Conservation (phyloP, 1,140 invertebrate species). For the Papilio polytes region DNA sequence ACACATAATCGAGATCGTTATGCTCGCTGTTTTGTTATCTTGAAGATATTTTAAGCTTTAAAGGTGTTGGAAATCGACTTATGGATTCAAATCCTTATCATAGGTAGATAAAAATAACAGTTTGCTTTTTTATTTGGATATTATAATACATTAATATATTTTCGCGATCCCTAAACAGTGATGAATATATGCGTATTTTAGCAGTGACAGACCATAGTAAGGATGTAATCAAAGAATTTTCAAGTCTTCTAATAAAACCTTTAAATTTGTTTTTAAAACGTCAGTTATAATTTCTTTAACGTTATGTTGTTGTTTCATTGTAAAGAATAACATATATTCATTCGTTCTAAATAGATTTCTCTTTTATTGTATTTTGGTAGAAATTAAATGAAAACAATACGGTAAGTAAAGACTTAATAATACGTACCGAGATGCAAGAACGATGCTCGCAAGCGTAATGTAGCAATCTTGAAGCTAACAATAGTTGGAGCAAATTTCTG, state of each 20-base stretch:
- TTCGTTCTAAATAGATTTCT: neutral
- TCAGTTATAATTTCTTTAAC: too few species aligned
- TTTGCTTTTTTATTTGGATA: too few species aligned
- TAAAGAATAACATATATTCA: too few species aligned
- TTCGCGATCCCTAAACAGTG: too few species aligned
- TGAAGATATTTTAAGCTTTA: neutral
- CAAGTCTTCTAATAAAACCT: too few species aligned
- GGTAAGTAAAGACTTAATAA: conserved; percentile 12
- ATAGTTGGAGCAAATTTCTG: conserved; percentile 29
- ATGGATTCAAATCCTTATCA: neutral
- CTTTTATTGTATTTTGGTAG: neutral
- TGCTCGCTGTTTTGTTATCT: conserved; percentile 1
- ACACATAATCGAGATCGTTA: conserved; percentile 12
- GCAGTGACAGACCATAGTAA: too few species aligned
- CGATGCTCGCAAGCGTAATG: conserved; percentile 22
- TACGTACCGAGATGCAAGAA: conserved; percentile 15
- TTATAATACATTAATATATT: too few species aligned
- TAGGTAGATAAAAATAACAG: too few species aligned
- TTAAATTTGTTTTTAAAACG: too few species aligned
- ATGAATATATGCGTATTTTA: too few species aligned
- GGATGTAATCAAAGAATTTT: too few species aligned
- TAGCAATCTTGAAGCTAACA: conserved; percentile 37
- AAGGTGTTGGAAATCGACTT: neutral
- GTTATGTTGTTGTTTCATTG: too few species aligned
- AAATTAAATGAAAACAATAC: neutral